Conservation (phyloP, 2,797 vertebrate species). For the Sebastes iracundus region DNA sequence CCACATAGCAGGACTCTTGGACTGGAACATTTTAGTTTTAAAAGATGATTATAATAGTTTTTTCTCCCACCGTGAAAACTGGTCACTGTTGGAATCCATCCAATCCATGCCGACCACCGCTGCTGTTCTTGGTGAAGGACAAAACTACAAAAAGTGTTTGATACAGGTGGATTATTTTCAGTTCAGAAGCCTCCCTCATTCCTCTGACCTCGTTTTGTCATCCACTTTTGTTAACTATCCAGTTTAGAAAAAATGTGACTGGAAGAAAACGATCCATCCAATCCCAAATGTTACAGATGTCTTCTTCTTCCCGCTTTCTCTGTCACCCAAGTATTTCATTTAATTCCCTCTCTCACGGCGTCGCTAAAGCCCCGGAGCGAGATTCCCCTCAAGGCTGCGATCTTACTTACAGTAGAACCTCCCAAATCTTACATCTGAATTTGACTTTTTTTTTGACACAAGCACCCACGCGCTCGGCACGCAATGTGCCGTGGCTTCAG, state of each 20-base stretch:
- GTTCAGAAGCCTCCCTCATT: background rate
- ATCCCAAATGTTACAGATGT: conserved; percentile 40
- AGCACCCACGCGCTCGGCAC: background rate
- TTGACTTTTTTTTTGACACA: background rate
- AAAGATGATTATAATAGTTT: background rate
- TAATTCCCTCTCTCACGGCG: conserved; percentile 34
- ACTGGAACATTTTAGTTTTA: background rate
- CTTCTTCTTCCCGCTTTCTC: conserved; percentile 2
- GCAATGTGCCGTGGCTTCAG: background rate
- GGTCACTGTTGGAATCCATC: background rate
- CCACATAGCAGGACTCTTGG: too few relatives aligned
- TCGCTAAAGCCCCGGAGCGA: conserved; percentile 15
- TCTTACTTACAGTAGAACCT: conserved; percentile 25
- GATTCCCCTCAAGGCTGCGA: conserved; percentile 8
- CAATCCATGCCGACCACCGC: background rate
- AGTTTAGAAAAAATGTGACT: conserved; percentile 11
- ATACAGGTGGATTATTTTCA: background rate
- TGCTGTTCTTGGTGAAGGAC: background rate
- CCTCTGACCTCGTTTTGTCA: background rate
- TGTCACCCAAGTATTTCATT: conserved; percentile 25
- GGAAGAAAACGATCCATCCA: conserved; percentile 1
- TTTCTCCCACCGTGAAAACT: background rate
- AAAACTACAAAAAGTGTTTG: background rate
- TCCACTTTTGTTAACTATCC: conserved; percentile 9
- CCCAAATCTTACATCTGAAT: conserved; percentile 28